Base-by-base conservation (phyloP, 1,140 invertebrate genomes). In the Solen grandis region DNA sequence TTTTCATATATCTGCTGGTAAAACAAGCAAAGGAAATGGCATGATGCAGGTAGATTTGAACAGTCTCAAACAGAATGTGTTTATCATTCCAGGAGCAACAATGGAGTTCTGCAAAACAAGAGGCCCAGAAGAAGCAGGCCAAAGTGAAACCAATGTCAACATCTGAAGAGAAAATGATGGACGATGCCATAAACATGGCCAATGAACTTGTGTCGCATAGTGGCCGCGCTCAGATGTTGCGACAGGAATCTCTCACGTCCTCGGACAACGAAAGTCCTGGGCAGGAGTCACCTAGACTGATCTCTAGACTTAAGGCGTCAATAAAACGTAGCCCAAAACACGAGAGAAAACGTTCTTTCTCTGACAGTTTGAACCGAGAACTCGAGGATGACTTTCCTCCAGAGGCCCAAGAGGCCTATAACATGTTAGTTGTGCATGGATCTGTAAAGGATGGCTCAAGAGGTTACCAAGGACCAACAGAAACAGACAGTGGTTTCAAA, bases 111-210 rank as follows among this genome's bases (percentile, higher is more conserved):
- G 74, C 74, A 5, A 86, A 81, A 68, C 74, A 81, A 38, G 87
- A 89, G 72, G 63, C 76, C 46, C 77, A 82, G 8, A 86, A 86
- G 76, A 88, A 88, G 73, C 90, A 91, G 72, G 88, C 89, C 29
- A 90, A 90, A 60, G 90, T 99, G 62, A 99, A 99, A 91, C 96
- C 96, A 16, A 98, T 99, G 92, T 99, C 97, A 27, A 96, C 97
- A 0, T 96, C 97, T 76, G 97, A 99, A 91, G 95, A 98, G 89
- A 96, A 96, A 90, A 97, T 96, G n/a, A 93, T 99, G 35, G 97
- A 99, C 85, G 96, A 96, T 55, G 97, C 97, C 5, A 98, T 99
- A 81, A 97, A 96, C 36, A 94, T 98, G 92, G 97, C 97, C 29
- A 98, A 98, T 93, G 97, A 99, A 92, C 94, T 99, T 72, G 97